phyloP scores from a whole-genome alignment of 2,888 invertebrate species.

The Melipona bicolor region DNA sequence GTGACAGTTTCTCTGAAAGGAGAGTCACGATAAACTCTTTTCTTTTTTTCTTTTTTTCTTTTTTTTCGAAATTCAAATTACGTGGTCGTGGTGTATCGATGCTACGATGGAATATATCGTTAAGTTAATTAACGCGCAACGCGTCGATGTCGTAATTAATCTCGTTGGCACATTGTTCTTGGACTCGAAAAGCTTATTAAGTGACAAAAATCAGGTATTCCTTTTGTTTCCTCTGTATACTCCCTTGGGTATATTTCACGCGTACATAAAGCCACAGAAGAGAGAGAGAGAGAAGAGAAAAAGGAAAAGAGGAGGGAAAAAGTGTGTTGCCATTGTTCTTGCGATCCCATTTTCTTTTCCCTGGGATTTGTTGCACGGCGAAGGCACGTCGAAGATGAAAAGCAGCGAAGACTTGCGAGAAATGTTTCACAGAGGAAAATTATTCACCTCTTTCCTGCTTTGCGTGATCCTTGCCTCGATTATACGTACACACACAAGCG shows the following conservation, averaged over 20 bases:
- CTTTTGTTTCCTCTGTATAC: neutral
- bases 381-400: conserved; percentile 13
- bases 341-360: conserved; percentile 9
- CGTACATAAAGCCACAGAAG: conserved; percentile 1
- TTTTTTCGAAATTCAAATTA: neutral
- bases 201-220: neutral
- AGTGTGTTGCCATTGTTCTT: neutral
- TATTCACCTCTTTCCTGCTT: neutral
- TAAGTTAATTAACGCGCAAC: neutral
- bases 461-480: neutral
- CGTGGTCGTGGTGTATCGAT: no score
- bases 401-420: neutral
- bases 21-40: no score
- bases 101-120: no score
- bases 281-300: no score
- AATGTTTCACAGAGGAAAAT: neutral
- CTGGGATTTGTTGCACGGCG: neutral
- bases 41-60: neutral
- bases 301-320: neutral
- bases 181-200: neutral
- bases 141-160: neutral
- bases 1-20: no score
- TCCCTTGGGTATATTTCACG: neutral
- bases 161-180: no score
- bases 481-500: no score